Evolutionary conservation across 1,140 invertebrate genomes (phyloP), one percentile per base, ranked within the genome.

Genomic region (Heliconius himera): DNA sequence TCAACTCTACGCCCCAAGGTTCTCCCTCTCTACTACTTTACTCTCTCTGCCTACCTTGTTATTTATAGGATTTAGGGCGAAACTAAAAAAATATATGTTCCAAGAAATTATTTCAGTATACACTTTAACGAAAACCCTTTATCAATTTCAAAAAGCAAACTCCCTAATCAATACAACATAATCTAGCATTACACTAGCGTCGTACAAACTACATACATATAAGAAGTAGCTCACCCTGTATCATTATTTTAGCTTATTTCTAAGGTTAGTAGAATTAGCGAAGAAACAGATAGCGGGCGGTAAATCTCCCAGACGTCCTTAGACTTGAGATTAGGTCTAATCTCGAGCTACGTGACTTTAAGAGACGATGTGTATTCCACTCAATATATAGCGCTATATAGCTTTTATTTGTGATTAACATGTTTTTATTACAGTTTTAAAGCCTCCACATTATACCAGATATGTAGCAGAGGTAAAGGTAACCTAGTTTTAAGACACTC

Each of bases 311-410:
- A 77, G 76, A 77, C 76, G 46, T 77, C 70, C 70, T 66, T 51
- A 66, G 76, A 72, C 76, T 77, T 72, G 76, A 77, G 76, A 77
- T 77, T 77, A 77, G 76, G 60, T 41, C 60, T 77, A 72, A 77
- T 77, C 76, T 77, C 54, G 22, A 72, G 49, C 26, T 77, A 77
- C 76, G 76, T 77, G 76, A 77, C 76, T 77, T 49, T 72, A 18
- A 54, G 66, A 38, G 18, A 41, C 33, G 36, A 6, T 41, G 70
- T 36, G 70, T 36, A 20, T n/a, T 72, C 70, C 70, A 72, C 20
- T 18, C 6, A 11, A 41, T 41, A n/a, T 22, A 56, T 9, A 56
- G 54, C 54, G 33, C 33, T 38, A 38, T 72, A 72, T 72, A 66
- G 60, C 60, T 46, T 46, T 4, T 6, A 6, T 36, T 36, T 36